A percentile compares a stretch with the other conserved stretches of the same genome.
Conservation (phyloP, 2,113 vertebrate species). For the Lampris incognitus region DNA sequence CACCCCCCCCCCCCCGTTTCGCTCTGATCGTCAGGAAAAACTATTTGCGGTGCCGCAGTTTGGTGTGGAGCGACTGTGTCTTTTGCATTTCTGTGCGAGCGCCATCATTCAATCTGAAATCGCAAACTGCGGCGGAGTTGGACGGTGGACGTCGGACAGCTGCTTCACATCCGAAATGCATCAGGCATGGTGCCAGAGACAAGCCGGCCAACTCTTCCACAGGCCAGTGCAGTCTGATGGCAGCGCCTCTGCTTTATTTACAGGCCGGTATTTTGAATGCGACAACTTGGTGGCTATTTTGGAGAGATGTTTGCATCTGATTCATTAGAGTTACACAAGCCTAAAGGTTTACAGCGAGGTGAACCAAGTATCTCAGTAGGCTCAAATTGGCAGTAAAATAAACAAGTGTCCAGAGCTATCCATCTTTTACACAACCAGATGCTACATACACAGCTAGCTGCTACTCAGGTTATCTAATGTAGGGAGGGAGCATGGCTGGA, state of each 20-base stretch:
- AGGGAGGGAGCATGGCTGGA: no score
- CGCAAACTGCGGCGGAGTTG: slow-evolving; percentile 22
- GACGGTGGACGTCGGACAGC: slow-evolving; percentile 11
- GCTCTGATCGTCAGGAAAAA: slow-evolving; percentile 28
- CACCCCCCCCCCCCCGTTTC: slow-evolving; percentile 31
- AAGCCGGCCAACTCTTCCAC: background rate
- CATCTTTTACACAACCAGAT: no score
- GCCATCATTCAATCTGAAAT: slow-evolving; percentile 34
- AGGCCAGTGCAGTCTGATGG: background rate
- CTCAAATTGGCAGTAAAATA: no score
- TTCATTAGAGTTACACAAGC: slow-evolving; percentile 1
- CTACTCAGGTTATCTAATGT: no score
- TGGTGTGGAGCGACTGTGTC: slow-evolving; percentile 1
- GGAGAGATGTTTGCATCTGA: background rate
- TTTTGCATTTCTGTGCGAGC: slow-evolving; percentile 30
- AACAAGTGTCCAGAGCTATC: no score
- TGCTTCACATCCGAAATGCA: background rate
- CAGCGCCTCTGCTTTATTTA: background rate
- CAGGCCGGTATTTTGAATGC: slow-evolving; percentile 34
- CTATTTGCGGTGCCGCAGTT: slow-evolving; percentile 12
- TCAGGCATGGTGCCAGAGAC: slow-evolving; percentile 22
- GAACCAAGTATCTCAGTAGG: no score
- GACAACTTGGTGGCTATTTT: slow-evolving; percentile 12
- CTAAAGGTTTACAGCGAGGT: background rate
- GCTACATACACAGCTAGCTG: no score